Evolutionary conservation across 2,797 vertebrate genomes (phyloP), one percentile per base, ranked within the genome.

Genomic region (Sebastiscus albofasciatus): DNA sequence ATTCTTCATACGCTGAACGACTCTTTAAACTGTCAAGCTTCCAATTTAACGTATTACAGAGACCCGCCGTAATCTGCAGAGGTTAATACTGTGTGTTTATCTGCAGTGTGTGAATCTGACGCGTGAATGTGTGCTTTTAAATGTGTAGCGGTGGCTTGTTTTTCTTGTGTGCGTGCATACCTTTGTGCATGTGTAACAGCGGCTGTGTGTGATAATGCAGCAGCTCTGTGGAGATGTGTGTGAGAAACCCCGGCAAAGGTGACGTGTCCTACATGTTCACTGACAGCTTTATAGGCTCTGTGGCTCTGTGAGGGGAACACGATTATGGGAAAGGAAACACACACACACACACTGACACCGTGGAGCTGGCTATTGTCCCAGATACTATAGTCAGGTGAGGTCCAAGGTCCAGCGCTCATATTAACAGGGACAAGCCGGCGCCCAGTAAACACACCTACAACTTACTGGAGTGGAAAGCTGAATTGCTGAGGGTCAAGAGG

Each of bases 221-320:
- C 80, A 24, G 69, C 67, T 66, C 68, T 75, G 12, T 33, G 27
- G 6, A 3, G 69, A 22, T 56, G 69, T 77, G 55, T 81, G 90
- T 83, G 90, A 95, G 94, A 93, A 96, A 93, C 83, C 83, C 90
- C 92, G 87, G 93, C 94, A 96, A 96, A 97, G 95, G 94, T 96
- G 97, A 96, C 95, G 93, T 95, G 94, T 94, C 95, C 94, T 97
- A 96, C 95, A 96, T 95, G 94, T 93, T 95, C 95, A 93, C 90
- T 96, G 96, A 97, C 96, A 97, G 96, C 93, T 98, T 97, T 97
- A 97, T 95, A 92, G 95, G 95, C 93, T 93, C 91, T 92, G 93
- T 89, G 93, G 91, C 94, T 93, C 93, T 85, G 91, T 93, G 81
- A 95, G 92, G 96, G 95, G 93, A 97, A 94, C 95, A 91, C 93